Evolutionary conservation across 2,113 vertebrate genomes (phyloP).

Genomic region (Jacana jacana): DNA sequence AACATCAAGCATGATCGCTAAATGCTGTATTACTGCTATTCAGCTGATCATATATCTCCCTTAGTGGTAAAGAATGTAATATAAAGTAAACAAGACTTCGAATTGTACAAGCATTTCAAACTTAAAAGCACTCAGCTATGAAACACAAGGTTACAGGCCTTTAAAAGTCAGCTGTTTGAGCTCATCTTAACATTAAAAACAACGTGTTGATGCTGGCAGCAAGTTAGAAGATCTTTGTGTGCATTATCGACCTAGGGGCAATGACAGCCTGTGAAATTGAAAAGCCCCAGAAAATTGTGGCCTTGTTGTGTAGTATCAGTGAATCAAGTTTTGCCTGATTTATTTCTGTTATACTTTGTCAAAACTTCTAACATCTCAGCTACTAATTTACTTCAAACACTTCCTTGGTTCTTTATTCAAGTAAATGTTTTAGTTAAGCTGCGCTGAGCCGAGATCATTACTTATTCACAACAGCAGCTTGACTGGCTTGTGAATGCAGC

Average conservation of each 20-base stretch:
- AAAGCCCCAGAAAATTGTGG: not conserved
- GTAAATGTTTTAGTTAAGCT: not conserved
- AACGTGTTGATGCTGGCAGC: not conserved
- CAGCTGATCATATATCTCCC: not conserved
- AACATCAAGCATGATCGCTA: accelerated
- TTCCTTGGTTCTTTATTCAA: slow-evolving; percentile 1
- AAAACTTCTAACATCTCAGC: slow-evolving; percentile 9
- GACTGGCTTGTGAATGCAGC: not conserved
- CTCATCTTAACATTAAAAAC: not conserved
- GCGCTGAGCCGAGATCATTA: not conserved
- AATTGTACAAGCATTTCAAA: not conserved
- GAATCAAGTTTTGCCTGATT: not conserved
- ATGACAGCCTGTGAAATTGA: not conserved
- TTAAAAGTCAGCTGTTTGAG: not conserved
- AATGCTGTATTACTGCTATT: not conserved
- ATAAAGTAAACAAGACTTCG: not conserved
- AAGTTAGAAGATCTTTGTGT: not conserved
- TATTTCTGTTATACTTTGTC: not conserved
- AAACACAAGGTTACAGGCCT: not conserved
- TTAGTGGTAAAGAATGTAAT: not conserved
- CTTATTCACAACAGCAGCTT: not conserved
- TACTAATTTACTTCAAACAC: not conserved
- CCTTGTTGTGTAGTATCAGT: not conserved
- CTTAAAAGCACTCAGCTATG: not conserved
- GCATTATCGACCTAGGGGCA: not conserved